Conservation (phyloP, 2,113 vertebrate genomes). For the Dasyornis broadbenti region DNA sequence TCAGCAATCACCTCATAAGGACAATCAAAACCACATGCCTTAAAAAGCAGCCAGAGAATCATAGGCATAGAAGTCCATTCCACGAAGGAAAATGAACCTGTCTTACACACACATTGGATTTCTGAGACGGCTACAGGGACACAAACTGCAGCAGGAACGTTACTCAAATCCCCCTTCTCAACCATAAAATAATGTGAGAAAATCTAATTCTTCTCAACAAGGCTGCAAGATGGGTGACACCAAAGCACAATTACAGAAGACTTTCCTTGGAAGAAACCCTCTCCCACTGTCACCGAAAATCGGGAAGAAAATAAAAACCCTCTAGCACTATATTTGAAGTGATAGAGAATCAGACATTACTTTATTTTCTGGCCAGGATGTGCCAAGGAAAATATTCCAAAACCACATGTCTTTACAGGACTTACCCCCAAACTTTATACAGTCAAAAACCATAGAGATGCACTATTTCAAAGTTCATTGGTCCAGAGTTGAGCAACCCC, state of each 20-base stretch:
- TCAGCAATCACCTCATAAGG: neutral
- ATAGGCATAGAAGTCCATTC: neutral
- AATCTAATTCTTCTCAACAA: neutral
- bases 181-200: neutral
- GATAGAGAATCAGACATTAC: no score
- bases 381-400: no score
- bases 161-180: neutral
- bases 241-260: neutral
- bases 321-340: no score
- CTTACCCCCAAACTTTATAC: no score
- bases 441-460: no score
- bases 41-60: neutral
- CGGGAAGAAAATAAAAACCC: no score
- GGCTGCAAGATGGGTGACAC: neutral
- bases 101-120: fast-evolving
- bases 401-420: no score
- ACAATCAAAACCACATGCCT: neutral
- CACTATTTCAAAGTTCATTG: no score
- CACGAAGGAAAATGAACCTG: neutral
- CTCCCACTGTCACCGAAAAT: neutral
- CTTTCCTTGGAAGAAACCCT: neutral
- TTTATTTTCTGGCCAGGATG: no score
- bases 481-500: no score
- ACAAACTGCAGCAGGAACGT: fast-evolving
- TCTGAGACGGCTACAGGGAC: neutral